phyloP scores from a whole-genome alignment of 2,797 vertebrate genomes.

The Naso thynnoides region DNA sequence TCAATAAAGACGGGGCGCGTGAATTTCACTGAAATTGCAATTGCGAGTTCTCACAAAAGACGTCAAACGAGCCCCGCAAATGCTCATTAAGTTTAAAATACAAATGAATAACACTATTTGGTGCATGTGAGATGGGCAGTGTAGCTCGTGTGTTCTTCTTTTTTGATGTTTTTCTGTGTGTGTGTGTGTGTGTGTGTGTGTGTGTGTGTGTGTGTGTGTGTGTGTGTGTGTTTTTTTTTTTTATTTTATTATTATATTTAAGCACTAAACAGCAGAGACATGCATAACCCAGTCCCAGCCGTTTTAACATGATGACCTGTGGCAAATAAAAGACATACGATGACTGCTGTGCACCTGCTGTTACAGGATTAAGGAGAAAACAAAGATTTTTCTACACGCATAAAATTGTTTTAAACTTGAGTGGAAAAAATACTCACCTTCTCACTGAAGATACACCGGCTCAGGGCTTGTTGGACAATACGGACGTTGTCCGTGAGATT shows the following conservation, averaged over 20 bases:
- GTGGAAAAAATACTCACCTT: neutral
- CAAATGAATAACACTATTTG: neutral
- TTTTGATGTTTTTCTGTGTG: neutral
- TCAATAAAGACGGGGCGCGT: neutral
- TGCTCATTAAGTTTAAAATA: neutral
- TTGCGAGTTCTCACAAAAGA: neutral
- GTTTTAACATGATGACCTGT: slow-evolving; percentile 11
- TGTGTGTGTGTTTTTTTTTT: neutral
- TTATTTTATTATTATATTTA: neutral
- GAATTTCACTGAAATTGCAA: neutral
- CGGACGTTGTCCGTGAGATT: neutral
- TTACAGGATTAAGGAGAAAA: neutral
- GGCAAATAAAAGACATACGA: neutral
- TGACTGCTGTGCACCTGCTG: slow-evolving; percentile 13
- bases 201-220: no score
- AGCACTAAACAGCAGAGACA: neutral
- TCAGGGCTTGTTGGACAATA: neutral
- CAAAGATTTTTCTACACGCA: neutral
- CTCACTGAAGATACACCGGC: neutral
- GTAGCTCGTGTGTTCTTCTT: neutral
- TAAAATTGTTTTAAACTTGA: slow-evolving; percentile 1
- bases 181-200: no score
- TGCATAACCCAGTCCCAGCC: neutral
- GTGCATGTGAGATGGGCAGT: neutral
- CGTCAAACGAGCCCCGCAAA: slow-evolving; percentile 1